These are phyloP conservation scores for Rhagonycha fulva DNA, from an alignment of 2,888 invertebrate genomes.

Conservation along the genomic window DNA sequence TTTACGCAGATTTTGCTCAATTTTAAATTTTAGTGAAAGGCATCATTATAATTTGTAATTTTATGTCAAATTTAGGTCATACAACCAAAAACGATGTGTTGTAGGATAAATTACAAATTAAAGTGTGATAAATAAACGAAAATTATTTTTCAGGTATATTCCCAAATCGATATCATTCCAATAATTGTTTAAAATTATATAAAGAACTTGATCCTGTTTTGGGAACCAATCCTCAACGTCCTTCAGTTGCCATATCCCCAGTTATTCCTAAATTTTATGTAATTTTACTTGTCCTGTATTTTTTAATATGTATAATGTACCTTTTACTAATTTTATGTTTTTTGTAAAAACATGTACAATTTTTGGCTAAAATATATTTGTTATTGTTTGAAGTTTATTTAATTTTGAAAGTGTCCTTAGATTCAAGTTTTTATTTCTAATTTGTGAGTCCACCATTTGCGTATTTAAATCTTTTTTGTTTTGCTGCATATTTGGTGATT, in stretches of 20 bases:
- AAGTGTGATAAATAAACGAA: background rate
- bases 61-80: background rate
- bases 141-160: conserved; percentile 46
- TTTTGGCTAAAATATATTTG: conserved; percentile 19
- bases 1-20: background rate
- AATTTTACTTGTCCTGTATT: conserved; percentile 8
- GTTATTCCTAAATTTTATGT: conserved; percentile 5
- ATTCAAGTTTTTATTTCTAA: background rate
- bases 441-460: background rate
- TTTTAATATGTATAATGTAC: conserved; percentile 4
- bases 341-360: conserved; percentile 13
- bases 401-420: background rate
- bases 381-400: conserved; percentile 16
- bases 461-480: background rate
- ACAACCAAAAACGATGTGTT: background rate
- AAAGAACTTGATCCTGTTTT: conserved; percentile 2
- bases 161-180: conserved; percentile 44
- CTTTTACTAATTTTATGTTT: conserved; percentile 6
- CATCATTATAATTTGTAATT: background rate
- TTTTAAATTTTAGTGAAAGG: background rate
- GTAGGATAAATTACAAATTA: background rate
- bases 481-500: background rate
- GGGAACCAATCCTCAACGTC: background rate
- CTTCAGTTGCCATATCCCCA: background rate
- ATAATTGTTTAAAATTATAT: conserved; percentile 9